Base-by-base conservation (phyloP, 1,140 invertebrate species). In the Vanessa tameamea region DNA sequence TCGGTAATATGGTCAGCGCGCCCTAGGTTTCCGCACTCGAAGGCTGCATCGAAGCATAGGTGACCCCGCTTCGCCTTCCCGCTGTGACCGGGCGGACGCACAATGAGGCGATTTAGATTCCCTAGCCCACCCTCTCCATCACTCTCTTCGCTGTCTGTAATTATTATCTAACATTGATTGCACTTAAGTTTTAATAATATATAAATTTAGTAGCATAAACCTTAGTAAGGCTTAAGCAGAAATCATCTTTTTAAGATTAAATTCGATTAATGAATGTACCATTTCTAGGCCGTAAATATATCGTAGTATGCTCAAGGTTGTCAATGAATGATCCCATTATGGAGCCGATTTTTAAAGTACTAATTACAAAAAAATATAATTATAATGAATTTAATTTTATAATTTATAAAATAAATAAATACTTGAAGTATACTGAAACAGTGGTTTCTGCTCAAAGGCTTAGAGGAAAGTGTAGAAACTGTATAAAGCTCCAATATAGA, bases 11-110 rank as follows among this genome's bases (percentile, higher is more conserved):
- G 95, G 87, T 99, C 98, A 4, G 99, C 98, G 64, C 98, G 94
- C 6, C 99, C 99, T 15, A 99, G 94, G 93, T 99, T 99, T 9
- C 99, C 99, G 75, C 97, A 98, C 93, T 99, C 99, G 91, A 99
- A 99, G 5, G 97, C 96, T 13, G 99, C 98, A 93, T 99, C 98
- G 92, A 99, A 99, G 81, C 98, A 98, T 1, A 99, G 93, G 89
- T 99, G 98, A 9, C 99, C 99, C 75, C 94, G 95, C 91, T 98
- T 98, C 15, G 97, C 97, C 92, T 98, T 98, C 0, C 98, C 98
- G 83, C 96, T 97, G 90, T 98, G 98, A 0, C 97, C 98, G 1
- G 98, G 97, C 14, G 98, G 98, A 37, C 98, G 93, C 85, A 98
- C 96, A n/a, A 98, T 96, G 78, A 98, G 94, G 66, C 98, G 95